Conservation (phyloP, 2,113 vertebrate species). For the Aplodontia rufa region DNA sequence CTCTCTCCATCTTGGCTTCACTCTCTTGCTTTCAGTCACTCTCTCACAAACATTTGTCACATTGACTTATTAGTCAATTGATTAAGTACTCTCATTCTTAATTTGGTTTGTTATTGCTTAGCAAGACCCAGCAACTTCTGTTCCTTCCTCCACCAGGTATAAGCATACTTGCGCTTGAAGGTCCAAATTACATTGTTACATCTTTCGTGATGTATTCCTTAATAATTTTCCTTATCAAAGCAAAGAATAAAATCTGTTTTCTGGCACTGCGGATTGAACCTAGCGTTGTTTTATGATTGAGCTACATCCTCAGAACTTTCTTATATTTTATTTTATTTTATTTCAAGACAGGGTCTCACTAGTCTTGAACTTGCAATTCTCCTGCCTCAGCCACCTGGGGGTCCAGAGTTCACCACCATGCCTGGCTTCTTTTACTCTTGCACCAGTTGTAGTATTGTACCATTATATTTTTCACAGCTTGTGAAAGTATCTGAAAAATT, state of each 20-base stretch:
- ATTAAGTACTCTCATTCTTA: neutral
- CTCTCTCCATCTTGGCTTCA: neutral
- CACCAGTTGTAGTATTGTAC: neutral
- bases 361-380: no score
- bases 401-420: no score
- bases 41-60: no score
- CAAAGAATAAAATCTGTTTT: no score
- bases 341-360: no score
- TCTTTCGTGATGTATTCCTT: neutral
- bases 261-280: no score
- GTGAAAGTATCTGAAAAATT: neutral
- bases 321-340: no score
- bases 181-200: neutral
- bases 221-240: neutral
- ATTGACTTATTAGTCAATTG: neutral
- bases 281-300: no score
- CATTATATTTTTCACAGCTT: neutral
- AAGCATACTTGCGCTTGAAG: neutral
- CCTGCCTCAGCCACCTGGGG: no score
- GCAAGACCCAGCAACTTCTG: neutral
- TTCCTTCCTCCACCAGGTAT: neutral
- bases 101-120: neutral
- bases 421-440: neutral
- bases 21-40: neutral
- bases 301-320: no score